Conservation (phyloP, 2,888 invertebrate species). For the Heliconius ethilla region DNA sequence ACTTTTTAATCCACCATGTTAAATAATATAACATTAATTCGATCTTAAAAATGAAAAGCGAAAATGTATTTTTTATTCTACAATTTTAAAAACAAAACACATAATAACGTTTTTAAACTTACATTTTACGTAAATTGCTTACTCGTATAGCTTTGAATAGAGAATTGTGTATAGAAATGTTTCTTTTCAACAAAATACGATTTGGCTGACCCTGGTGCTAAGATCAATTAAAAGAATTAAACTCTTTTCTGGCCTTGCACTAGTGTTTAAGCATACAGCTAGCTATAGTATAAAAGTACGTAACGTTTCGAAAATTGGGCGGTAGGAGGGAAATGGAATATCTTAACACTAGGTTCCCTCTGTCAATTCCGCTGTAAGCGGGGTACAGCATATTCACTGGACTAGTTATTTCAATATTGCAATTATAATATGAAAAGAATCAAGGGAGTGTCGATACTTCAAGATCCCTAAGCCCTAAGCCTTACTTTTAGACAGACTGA, state of each 20-base stretch:
- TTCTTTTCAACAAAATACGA: slow-evolving; percentile 14
- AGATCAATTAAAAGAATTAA: slow-evolving; percentile 17
- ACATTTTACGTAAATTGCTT: slow-evolving; percentile 1
- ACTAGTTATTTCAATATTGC: too few species aligned
- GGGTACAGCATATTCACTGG: too few species aligned
- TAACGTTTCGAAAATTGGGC: too few species aligned
- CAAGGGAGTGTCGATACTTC: too few species aligned
- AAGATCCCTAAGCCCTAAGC: too few species aligned
- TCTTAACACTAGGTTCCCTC: not conserved
- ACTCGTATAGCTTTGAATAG: slow-evolving; percentile 1
- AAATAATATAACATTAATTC: not conserved
- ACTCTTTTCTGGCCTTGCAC: slow-evolving; percentile 1
- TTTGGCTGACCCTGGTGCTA: not conserved
- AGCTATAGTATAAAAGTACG: not conserved
- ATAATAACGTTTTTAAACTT: not conserved
- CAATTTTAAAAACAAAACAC: not conserved
- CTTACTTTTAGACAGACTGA: too few species aligned
- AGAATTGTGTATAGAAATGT: slow-evolving; percentile 2
- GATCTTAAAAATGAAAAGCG: not conserved
- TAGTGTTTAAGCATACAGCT: not conserved
- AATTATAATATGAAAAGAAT: too few species aligned
- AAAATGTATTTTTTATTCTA: not conserved
- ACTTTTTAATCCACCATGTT: too few species aligned
- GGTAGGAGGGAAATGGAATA: not conserved
- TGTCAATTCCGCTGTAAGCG: not conserved